Evolutionary conservation across 2,888 invertebrate genomes (phyloP).

Genomic region (Boloria selene): DNA sequence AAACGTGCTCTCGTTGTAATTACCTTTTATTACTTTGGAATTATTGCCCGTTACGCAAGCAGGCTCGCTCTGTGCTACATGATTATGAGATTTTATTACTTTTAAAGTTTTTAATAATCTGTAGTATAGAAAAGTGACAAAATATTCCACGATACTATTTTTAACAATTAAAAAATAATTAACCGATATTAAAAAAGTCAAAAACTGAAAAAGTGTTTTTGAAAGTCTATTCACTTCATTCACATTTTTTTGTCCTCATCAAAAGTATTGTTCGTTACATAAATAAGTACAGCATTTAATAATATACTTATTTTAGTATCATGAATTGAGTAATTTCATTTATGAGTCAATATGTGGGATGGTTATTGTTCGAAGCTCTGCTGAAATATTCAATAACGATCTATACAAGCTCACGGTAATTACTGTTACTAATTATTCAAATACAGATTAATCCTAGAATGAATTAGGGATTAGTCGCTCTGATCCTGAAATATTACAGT

Average conservation of each 20-base stretch:
- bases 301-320: neutral
- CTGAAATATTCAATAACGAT: constrained; percentile 18
- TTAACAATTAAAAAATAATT: no score
- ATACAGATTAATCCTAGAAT: constrained; percentile 16
- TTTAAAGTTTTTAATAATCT: neutral
- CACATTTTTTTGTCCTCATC: no score
- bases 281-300: neutral
- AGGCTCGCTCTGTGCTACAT: neutral
- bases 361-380: constrained; percentile 3
- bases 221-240: no score
- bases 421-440: constrained; percentile 24
- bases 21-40: constrained; percentile 20
- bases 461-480: constrained; percentile 11
- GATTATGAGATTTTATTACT: neutral
- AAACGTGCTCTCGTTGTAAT: constrained; percentile 11
- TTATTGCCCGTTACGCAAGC: neutral
- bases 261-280: neutral
- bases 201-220: no score
- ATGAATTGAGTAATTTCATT: constrained; percentile 6
- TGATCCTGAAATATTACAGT: neutral
- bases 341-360: neutral
- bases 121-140: no score
- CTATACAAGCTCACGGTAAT: constrained; percentile 20
- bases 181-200: no score
- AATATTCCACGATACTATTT: no score